Evolutionary conservation across 2,113 vertebrate species (phyloP).

Genomic region (Tapirus terrestris): DNA sequence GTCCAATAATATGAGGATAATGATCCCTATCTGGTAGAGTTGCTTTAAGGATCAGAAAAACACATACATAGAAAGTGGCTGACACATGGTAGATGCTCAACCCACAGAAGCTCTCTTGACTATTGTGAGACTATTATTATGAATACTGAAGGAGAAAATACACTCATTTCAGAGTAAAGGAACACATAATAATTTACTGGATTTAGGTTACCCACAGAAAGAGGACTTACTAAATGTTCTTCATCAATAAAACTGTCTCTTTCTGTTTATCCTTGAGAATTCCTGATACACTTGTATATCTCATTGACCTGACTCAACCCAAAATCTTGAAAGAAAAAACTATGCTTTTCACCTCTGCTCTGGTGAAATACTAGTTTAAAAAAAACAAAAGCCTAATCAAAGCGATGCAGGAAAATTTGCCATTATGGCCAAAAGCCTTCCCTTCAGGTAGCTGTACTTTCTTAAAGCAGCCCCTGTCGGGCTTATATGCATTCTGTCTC

Average conservation of each 20-base stretch:
- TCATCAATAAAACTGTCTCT: background rate
- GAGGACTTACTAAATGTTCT: background rate
- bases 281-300: background rate
- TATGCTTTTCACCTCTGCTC: background rate
- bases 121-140: background rate
- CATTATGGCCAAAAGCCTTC: conserved; percentile 42
- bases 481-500: background rate
- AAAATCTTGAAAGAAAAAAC: background rate
- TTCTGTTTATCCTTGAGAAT: background rate
- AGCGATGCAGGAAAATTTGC: background rate
- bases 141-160: background rate
- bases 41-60: background rate
- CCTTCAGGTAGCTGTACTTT: background rate
- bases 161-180: background rate
- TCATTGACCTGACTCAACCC: background rate
- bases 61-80: background rate
- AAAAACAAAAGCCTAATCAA: conserved; percentile 19
- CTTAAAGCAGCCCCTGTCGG: background rate
- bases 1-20: background rate
- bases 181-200: background rate
- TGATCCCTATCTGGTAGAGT: background rate
- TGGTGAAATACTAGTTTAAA: background rate
- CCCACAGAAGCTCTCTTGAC: background rate
- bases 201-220: background rate
- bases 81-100: background rate